phyloP scores from a whole-genome alignment of 2,113 vertebrate species.

The Mandrillus leucophaeus region DNA sequence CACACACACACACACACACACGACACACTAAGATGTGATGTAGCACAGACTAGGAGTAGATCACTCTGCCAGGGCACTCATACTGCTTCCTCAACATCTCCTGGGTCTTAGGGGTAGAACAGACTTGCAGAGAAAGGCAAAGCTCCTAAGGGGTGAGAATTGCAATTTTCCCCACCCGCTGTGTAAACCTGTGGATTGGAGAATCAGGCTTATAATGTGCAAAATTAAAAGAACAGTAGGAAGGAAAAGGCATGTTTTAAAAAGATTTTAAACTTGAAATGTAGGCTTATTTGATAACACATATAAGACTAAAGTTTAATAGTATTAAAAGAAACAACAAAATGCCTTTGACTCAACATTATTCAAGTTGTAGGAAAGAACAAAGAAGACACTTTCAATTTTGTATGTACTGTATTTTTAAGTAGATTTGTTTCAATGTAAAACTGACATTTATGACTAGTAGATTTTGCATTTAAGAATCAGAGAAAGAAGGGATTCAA shows the following conservation, averaged over 20 bases:
- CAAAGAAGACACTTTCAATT: conserved; percentile 9
- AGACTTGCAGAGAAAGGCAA: neutral
- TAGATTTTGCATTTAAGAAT: neutral
- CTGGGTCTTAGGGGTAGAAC: neutral
- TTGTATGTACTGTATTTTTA: neutral
- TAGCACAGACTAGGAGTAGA: neutral
- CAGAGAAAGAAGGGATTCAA: neutral
- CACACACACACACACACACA: neutral
- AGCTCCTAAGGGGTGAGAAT: conserved; percentile 57
- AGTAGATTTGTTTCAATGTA: neutral
- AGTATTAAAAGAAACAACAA: conserved; percentile 12
- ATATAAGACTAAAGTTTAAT: neutral
- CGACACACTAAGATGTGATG: neutral
- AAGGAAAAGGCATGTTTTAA: conserved; percentile 1
- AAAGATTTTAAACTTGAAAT: neutral
- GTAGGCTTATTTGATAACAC: neutral
- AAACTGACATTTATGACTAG: conserved; percentile 14
- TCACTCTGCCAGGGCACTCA: neutral
- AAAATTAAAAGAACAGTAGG: conserved; percentile 69
- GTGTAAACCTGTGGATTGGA: conserved; percentile 31
- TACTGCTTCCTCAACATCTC: neutral
- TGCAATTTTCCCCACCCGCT: conserved; percentile 24
- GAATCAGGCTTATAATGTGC: conserved; percentile 43
- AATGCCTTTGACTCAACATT: neutral
- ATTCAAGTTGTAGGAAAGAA: neutral